Evolutionary conservation across 30 jellyfish, hydroid and myxozoan genomes (phyloP), one percentile per base, ranked within the genome.

Genomic region (Mastigias papua): DNA sequence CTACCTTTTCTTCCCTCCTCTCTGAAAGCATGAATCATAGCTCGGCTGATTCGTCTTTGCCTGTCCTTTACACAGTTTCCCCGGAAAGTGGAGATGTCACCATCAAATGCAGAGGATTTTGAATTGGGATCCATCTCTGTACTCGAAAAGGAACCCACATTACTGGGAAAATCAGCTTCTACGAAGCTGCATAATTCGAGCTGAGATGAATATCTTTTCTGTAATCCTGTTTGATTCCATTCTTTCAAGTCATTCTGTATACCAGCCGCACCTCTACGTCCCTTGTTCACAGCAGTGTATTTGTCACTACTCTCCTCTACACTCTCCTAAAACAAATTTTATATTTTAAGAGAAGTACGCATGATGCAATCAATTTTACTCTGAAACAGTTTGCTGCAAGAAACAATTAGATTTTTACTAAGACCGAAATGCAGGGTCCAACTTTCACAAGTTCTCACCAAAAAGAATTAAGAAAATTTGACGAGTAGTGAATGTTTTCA

Each of bases 1-100:
- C 31, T 50, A 87, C 96, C 63, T 57, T 67, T 87, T 58, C 42
- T 87, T 34, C 96, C 96, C 48, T 87, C 90, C 26, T 82, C 80
- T 60, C 72, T 87, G 34, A 87, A 67, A 30, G 50, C 48, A 34
- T 87, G 86, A 26, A 87, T 21, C 11, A 87, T 84, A 5, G 86
- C 83, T 20, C 65, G 86, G 35, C 96, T 87, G 34, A 87, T 87
- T 29, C 86, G 64, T 50, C 96, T 71, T 63, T 69, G 90, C 72
- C 90, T 46, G n/a, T 62, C 90, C 29, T 87, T 78, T 10, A 90
- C 88, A 58, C 80, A 46, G 15, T 79, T 63, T 26, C 34, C 46
- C 27, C 90, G 73, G 0, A 29, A 68, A 1, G 71, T 66, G 7
- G 16, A 25, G 8, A 51, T 34, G 4, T 79, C 90, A 35, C 25